Base-by-base conservation (phyloP, 2,888 invertebrate species). In the Campaea margaritaria region DNA sequence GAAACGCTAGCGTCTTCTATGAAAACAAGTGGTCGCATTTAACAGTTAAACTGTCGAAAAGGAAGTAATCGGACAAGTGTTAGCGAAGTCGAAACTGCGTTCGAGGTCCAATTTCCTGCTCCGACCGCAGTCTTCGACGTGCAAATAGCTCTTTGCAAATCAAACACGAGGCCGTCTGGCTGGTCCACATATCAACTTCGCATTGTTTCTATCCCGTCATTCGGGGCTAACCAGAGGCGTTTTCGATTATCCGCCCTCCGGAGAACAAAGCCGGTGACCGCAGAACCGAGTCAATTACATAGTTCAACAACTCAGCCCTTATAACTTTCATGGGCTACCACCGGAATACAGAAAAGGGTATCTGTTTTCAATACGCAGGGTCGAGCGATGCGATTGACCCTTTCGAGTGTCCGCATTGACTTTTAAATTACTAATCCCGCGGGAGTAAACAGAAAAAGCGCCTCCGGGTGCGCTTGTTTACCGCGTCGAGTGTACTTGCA, bases 341-440 rank as follows among this genome's bases (percentile, higher is more conserved):
- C 86, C 83, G 86, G 91, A 91, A 91, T 91, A 91, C 91, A 89
- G 90, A 91, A 89, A 90, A 91, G 91, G 91, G 87, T 91, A 91
- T 90, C 86, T 86, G 89, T 91, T 92, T 91, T 91, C 91, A 91
- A 91, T 91, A 91, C 88, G 81, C 82, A 79, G 14, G 85, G 82
- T 73, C 79, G 83, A 78, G 80, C 85, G 81, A 83, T 85, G 83
- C 90, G 91, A 91, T 90, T 91, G 91, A 91, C 91, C 91, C 90
- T 90, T 89, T 88, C 79, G 89, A 91, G 91, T 91, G 89, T 92
- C 89, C 87, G 89, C 91, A 92, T 92, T 92, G 91, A 92, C 92
- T 92, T 92, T 92, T 92, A 92, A 92, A 92, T 92, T 92, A 90
- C 89, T 91, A 91, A 92, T 91, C 90, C 88, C 86, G 90, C 85